phyloP scores from a whole-genome alignment of 23 tunicate genomes.

The Diplosoma virens region DNA sequence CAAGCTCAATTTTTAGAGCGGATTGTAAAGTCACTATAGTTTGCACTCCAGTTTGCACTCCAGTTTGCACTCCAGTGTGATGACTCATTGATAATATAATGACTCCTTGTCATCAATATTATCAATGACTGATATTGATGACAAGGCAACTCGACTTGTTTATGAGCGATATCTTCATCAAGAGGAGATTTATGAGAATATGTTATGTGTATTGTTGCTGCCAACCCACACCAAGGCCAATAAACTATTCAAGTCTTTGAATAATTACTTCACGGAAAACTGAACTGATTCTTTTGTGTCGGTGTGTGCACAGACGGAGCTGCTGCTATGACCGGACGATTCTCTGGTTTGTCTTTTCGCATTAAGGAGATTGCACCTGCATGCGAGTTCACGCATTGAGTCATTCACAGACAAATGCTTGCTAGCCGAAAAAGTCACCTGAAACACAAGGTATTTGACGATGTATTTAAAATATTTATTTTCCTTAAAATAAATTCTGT shows the following conservation, averaged over 20 bases:
- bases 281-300: constrained; percentile 57
- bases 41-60: too few relatives aligned
- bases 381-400: constrained; percentile 33
- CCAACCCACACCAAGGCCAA: constrained; percentile 50
- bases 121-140: constrained; percentile 35
- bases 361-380: constrained; percentile 38
- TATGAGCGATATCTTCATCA: constrained; percentile 41
- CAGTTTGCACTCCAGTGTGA: constrained; percentile 26
- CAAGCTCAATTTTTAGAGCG: constrained; percentile 28
- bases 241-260: constrained; percentile 8
- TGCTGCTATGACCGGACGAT: constrained; percentile 62
- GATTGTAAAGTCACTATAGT: constrained; percentile 14
- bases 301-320: constrained; percentile 66
- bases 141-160: constrained; percentile 26
- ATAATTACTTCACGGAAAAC: constrained; percentile 16
- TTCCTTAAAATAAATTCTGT: constrained; percentile 41
- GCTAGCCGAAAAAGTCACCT: constrained; percentile 44
- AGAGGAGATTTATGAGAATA: constrained; percentile 24
- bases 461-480: constrained; percentile 42
- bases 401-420: constrained; percentile 62
- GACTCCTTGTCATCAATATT: too few relatives aligned
- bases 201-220: constrained; percentile 33
- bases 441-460: constrained; percentile 33
- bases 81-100: too few relatives aligned
- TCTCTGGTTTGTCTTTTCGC: constrained; percentile 40